A percentile compares a stretch with the other conserved stretches of the same genome.
These are phyloP conservation scores for Gibbula magus DNA, from an alignment of 2,888 invertebrate genomes.

Conservation along the genomic window DNA sequence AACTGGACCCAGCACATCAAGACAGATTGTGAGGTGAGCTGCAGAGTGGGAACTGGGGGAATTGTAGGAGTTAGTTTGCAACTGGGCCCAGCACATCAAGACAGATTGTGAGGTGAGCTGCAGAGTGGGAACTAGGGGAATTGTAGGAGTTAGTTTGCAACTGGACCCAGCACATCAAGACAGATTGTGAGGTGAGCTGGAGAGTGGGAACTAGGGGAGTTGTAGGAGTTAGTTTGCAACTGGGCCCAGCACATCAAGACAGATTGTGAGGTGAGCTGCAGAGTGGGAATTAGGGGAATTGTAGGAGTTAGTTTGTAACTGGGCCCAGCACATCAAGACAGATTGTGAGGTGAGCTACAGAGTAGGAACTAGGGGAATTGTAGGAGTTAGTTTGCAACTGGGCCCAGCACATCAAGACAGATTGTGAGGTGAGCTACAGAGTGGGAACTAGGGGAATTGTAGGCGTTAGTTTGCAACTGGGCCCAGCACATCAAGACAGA, in stretches of 20 bases:
- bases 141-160: constrained; percentile 47
- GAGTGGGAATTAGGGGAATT: background rate
- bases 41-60: background rate
- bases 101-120: constrained; percentile 80
- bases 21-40: constrained; percentile 80
- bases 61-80: constrained; percentile 25
- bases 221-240: constrained; percentile 47
- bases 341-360: constrained; percentile 80
- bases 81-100: constrained; percentile 87
- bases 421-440: constrained; percentile 79
- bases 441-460: background rate
- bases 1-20: constrained; percentile 87
- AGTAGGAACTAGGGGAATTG: background rate
- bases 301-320: constrained; percentile 74
- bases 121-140: background rate
- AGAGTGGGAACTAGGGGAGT: background rate
- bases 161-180: constrained; percentile 87
- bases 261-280: constrained; percentile 80
- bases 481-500: constrained; percentile 85
- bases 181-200: constrained; percentile 80
- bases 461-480: constrained; percentile 77
- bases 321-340: constrained; percentile 86
- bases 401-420: constrained; percentile 85
- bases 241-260: constrained; percentile 87
- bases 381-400: constrained; percentile 77